Evolutionary conservation across 1,140 invertebrate genomes (phyloP).

Genomic region (Mya arenaria): DNA sequence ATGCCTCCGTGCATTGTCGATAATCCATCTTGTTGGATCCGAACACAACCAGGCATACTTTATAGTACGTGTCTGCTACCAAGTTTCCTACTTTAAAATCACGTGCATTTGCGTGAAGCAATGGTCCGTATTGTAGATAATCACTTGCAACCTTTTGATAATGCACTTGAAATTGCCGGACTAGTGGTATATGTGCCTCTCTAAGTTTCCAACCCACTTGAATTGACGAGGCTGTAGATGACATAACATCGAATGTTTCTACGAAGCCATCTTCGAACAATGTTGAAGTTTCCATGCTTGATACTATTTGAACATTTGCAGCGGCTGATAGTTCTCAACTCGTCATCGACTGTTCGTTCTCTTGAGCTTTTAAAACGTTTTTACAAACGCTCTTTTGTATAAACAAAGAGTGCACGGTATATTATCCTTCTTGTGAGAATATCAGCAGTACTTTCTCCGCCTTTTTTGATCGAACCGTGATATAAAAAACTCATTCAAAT

Average conservation of each 20-base stretch:
- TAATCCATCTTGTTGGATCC: slow-evolving; percentile 66
- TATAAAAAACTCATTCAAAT: too few relatives aligned
- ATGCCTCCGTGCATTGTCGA: slow-evolving; percentile 72
- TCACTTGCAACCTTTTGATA: slow-evolving; percentile 72
- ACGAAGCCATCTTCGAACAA: slow-evolving; percentile 28
- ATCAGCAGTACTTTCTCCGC: too few relatives aligned
- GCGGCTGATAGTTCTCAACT: too few relatives aligned
- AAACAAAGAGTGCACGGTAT: too few relatives aligned
- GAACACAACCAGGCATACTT: slow-evolving; percentile 74
- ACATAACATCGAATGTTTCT: slow-evolving; percentile 59
- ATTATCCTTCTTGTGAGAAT: too few relatives aligned
- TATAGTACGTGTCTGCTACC: slow-evolving; percentile 77
- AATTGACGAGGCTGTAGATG: slow-evolving; percentile 71
- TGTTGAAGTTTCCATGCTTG: slow-evolving; percentile 45
- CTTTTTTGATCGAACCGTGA: too few relatives aligned
- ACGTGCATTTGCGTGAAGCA: slow-evolving; percentile 52
- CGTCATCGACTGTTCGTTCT: too few relatives aligned
- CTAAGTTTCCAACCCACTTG: slow-evolving; percentile 64
- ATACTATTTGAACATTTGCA: too few relatives aligned
- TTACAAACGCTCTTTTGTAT: too few relatives aligned
- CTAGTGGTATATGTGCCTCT: slow-evolving; percentile 31
- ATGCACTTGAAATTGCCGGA: slow-evolving; percentile 66
- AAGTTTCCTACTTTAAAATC: slow-evolving; percentile 72
- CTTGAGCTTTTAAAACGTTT: too few relatives aligned
- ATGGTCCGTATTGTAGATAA: slow-evolving; percentile 71